A percentile compares a stretch with the other conserved stretches of the same genome.
Conservation (phyloP, 2,113 vertebrate genomes). For the Psittacara wagleri region DNA sequence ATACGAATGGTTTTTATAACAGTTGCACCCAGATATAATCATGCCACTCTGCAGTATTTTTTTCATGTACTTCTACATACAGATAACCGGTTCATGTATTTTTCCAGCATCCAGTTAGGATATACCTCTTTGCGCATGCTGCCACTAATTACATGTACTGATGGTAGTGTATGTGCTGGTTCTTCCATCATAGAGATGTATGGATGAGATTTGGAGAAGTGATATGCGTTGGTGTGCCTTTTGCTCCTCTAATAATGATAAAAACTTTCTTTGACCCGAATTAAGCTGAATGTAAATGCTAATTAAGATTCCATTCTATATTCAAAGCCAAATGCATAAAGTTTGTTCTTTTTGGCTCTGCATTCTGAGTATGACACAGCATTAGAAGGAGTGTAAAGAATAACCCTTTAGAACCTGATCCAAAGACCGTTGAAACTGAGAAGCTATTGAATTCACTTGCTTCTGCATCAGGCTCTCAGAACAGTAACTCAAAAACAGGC, state of each 20-base stretch:
- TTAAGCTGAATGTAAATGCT: background rate
- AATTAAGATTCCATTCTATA: background rate
- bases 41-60: background rate
- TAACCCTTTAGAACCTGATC: background rate
- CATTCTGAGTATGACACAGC: background rate
- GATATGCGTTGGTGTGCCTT: background rate
- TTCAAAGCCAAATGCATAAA: background rate
- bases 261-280: background rate
- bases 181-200: background rate
- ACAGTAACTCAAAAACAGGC: background rate
- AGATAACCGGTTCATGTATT: background rate
- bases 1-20: slow-evolving; percentile 70
- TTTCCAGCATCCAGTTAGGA: background rate
- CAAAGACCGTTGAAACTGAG: background rate
- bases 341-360: background rate
- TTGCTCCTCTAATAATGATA: background rate
- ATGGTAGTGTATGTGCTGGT: background rate
- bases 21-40: slow-evolving; percentile 41
- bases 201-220: background rate
- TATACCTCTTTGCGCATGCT: background rate
- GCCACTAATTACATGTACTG: background rate
- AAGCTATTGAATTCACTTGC: background rate
- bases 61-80: background rate
- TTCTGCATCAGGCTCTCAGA: background rate
- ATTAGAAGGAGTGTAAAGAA: background rate